Base-by-base conservation (phyloP, 1,140 invertebrate genomes). In the Drosophila ficusphila region DNA sequence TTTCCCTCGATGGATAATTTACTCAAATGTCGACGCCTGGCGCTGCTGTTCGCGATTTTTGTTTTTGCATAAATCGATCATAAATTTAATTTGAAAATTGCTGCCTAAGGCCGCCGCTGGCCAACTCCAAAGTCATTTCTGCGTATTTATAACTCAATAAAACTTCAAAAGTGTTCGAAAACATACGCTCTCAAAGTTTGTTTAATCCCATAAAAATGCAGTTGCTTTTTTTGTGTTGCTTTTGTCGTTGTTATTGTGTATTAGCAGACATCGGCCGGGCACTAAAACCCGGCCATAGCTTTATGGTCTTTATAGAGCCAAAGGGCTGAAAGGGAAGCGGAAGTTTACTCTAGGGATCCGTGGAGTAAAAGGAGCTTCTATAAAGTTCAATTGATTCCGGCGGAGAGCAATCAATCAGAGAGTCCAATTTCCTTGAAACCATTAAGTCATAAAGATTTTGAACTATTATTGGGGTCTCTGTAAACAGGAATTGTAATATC, bases 131-230 rank as follows among this genome's bases (percentile, higher is more conserved):
- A 86, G 81, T 58, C 58, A 70, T 81, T 69, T 82, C 79, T 88
- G 81, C 64, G 81, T 86, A 86, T 86, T 86, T 86, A 86, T 86
- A 86, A 86, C 82, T 88, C 82, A 88, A 86, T 86, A 86, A 86
- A 88, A 86, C 81, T 86, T 86, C 81, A 86, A 86, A 86, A 86
- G 81, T 86, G 82, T 86, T 81, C 77, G 77, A 86, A 86, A 86
- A 86, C 81, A 86, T 81, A 58, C 81, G 58, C 76, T 85, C 81
- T 85, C 81, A 86, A 81, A 81, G 81, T 86, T 85, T 85, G 81
- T 85, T 85, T 85, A 85, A 86, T 73, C 67, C 81, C 61, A 85
- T 85, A 81, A 85, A 85, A 85, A 81, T 81, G 81, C 71, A 86
- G 60, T 83, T 70, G 52, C 53, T 57, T 39, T 53, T 16, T 9